These are phyloP conservation scores for Eulemur mongoz DNA, from an alignment of 2,797 vertebrate genomes.

Conservation along the genomic window DNA sequence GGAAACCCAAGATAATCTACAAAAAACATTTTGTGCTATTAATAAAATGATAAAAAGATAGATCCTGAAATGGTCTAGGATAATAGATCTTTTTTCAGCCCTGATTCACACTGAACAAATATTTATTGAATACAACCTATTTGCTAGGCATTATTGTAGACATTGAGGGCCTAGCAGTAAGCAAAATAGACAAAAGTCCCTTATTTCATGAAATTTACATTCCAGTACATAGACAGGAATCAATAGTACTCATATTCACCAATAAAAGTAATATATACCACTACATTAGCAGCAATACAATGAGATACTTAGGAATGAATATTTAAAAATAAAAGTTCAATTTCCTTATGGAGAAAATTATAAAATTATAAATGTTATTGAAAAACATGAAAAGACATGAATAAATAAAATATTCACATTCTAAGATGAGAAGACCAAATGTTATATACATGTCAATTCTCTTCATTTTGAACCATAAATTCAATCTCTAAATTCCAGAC, in stretches of 20 bases:
- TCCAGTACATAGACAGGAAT: not conserved
- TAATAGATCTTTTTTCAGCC: not conserved
- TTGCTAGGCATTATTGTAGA: not conserved
- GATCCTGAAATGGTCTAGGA: not conserved
- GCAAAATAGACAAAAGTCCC: not conserved
- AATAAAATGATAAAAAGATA: not conserved
- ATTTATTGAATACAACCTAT: not conserved
- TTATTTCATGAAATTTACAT: not conserved
- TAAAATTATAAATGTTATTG: not conserved
- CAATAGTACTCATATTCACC: not conserved
- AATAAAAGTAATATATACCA: not conserved
- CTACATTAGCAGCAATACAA: not conserved
- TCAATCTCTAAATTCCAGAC: not conserved
- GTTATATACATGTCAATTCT: not conserved
- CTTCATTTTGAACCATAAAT: not conserved
- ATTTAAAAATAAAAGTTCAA: not conserved
- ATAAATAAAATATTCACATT: not conserved
- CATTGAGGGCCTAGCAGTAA: not conserved
- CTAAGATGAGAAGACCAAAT: not conserved
- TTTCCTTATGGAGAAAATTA: not conserved
- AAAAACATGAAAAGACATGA: not conserved
- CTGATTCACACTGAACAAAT: not conserved
- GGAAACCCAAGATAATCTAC: not conserved
- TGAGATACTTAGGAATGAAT: not conserved
- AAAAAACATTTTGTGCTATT: not conserved